Conservation (phyloP, 2,888 invertebrate species). For the Oxytorus armatus region DNA sequence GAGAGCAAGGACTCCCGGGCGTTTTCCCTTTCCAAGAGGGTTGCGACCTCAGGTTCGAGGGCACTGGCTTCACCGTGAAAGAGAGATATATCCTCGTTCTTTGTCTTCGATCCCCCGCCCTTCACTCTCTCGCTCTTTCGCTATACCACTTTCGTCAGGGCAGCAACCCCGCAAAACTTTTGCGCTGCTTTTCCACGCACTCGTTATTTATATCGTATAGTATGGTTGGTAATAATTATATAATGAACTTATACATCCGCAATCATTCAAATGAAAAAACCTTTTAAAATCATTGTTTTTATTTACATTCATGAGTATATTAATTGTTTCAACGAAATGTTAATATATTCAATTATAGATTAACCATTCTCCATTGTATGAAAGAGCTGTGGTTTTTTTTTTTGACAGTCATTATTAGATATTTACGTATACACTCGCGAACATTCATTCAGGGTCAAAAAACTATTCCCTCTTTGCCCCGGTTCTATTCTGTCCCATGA, state of each 20-base stretch:
- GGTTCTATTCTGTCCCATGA: too few species aligned
- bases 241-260: not conserved
- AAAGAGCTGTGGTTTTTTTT: too few species aligned
- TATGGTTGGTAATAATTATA: not conserved
- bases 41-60: constrained; percentile 65
- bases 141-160: constrained; percentile 59
- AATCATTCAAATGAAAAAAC: not conserved
- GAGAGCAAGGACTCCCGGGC: constrained; percentile 60
- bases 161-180: constrained; percentile 59
- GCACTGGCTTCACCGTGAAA: constrained; percentile 37
- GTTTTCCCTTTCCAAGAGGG: constrained; percentile 70
- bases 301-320: too few species aligned
- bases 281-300: too few species aligned
- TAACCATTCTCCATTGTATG: too few species aligned
- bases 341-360: too few species aligned
- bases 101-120: constrained; percentile 31
- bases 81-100: constrained; percentile 23
- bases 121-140: constrained; percentile 44
- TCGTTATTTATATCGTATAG: constrained; percentile 26
- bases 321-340: too few species aligned
- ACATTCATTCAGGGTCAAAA: too few species aligned
- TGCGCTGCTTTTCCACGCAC: constrained; percentile 46
- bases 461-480: too few species aligned
- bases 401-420: too few species aligned
- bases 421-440: too few species aligned